Base-by-base conservation (phyloP, 2,888 invertebrate species). In the Charanyca ferruginea region DNA sequence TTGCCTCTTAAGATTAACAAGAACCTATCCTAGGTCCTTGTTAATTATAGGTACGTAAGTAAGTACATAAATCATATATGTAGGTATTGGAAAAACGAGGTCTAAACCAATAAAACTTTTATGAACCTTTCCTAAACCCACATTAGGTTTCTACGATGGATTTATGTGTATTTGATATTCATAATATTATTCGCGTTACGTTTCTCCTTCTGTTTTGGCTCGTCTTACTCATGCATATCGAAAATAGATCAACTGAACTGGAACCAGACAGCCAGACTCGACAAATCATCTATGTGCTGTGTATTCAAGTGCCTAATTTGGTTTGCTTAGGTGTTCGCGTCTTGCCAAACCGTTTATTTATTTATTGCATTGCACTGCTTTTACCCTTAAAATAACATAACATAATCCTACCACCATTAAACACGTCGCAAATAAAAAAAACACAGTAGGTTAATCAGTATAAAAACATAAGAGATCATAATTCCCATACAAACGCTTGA, bases 221-320 rank as follows among this genome's bases (percentile, higher is more conserved):
- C 63, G 48, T 52, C 65, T 83, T 81, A 83, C 80, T 81, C 82
- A 81, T 74, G 45, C 18, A 45, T 9, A 65, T 59, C 55, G 42
- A 68, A 81, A 83, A 80, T 81, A 83, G 78, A 81, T 71, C 49
- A 44, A 54, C 58, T 62, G 54, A 65, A 77, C 66, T 72, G 73
- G 65, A 78, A 72, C 59, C 74, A 81, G 80, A 77, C 81, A 67
- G 65, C 66, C 80, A 78, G 80, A 81, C 83, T 77, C 79, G 69
- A 75, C 73, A 78, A 71, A 78, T 80, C 61, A 77, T 72, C 42
- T 66, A 20, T 42, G 32, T 53, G 23, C 28, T 44, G 48, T 38
- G 23, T 62, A 58, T 47, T 76, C 66, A 64, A 76, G 67, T 79
- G 62, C 20, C 54, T 45, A 52, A 52, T 48, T 45, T 25, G 22